Percentiles rank a stretch among this genome's conserved stretches.
phyloP scores from a whole-genome alignment of 2,113 vertebrate genomes.

The Rhinogobius similis region DNA sequence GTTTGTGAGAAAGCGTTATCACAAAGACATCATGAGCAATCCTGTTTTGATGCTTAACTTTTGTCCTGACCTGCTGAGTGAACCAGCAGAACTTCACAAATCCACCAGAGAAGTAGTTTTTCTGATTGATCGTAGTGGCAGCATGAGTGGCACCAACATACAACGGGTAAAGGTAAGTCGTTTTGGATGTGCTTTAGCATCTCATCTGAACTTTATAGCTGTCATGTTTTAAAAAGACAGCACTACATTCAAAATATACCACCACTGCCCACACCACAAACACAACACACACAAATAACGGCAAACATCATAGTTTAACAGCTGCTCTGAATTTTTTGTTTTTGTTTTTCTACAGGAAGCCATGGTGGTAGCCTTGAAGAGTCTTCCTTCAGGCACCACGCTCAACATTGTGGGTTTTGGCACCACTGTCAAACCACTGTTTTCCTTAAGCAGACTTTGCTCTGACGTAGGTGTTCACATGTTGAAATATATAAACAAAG shows the following conservation, averaged over 20 bases:
- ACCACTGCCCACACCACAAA: background rate
- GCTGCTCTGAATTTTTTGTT: background rate
- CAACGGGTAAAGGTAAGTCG: conserved; percentile 79
- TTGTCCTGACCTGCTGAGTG: conserved; percentile 81
- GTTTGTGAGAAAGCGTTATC: conserved; percentile 91
- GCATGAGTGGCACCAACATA: conserved; percentile 75
- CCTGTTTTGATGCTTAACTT: conserved; percentile 96
- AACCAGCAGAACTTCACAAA: conserved; percentile 80
- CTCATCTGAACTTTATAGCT: background rate
- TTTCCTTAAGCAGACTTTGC: conserved; percentile 86
- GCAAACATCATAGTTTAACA: background rate
- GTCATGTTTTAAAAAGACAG: no score
- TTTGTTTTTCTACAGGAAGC: conserved; percentile 80
- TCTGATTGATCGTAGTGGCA: conserved; percentile 81
- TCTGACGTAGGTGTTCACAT: conserved; percentile 80
- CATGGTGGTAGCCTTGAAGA: conserved; percentile 89
- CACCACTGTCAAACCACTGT: conserved; percentile 80
- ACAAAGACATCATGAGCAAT: conserved; percentile 92
- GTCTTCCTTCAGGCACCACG: conserved; percentile 85
- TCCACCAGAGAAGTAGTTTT: conserved; percentile 89
- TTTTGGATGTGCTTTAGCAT: background rate
- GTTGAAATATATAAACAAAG: background rate
- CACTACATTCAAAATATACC: background rate
- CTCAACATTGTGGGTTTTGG: conserved; percentile 86
- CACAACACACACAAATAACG: background rate